Base-by-base conservation (phyloP, 35 echinoderm and acorn worm species). In the Diadema setosum region DNA sequence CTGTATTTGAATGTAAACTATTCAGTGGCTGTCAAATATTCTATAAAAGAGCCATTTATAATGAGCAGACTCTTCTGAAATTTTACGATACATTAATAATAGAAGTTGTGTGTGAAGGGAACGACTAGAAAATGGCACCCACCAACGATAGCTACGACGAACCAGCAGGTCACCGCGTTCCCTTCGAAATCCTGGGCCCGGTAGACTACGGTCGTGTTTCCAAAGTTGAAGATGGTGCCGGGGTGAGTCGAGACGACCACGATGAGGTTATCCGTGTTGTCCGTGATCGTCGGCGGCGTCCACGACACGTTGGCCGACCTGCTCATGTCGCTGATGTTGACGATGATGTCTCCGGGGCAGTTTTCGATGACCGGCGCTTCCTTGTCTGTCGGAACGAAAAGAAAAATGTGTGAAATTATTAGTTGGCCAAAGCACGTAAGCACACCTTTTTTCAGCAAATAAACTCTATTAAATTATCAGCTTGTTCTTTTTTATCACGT, bases 321-420 rank as follows among this genome's bases (percentile, higher is more conserved):
- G 44, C 56, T 70, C 14, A 39, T 39, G 36, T 61, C 63, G 7
- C 65, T 40, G 31, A 58, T 70, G 45, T 70, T 52, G 23, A 49
- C 27, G 16, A 48, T 45, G 45, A 89, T 88, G 42, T 83, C 81
- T 3, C 20, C 1, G 4, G 91, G 86, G 40, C 91, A 94, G 44
- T 80, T 42, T 24, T 41, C 27, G 3, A 87, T 26, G 5, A 83
- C 45, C 4, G 91, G 91, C 14, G 7, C 37, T 82, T 93, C 91
- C 30, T 67, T 7, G 40, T 93, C 91, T 93, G 84, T 43, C 11
- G 25, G 8, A 16, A n/a, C n/a, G n/a, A n/a, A n/a, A n/a, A n/a
- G n/a, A n/a, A n/a, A n/a, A n/a, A n/a, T n/a, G n/a, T n/a, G n/a
- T n/a, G n/a, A n/a, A n/a, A n/a, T n/a, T n/a, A n/a, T n/a, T n/a